A percentile compares a stretch with the other conserved stretches of the same genome.
Conservation (phyloP, 2,888 invertebrate species). For the Euclidia mi region DNA sequence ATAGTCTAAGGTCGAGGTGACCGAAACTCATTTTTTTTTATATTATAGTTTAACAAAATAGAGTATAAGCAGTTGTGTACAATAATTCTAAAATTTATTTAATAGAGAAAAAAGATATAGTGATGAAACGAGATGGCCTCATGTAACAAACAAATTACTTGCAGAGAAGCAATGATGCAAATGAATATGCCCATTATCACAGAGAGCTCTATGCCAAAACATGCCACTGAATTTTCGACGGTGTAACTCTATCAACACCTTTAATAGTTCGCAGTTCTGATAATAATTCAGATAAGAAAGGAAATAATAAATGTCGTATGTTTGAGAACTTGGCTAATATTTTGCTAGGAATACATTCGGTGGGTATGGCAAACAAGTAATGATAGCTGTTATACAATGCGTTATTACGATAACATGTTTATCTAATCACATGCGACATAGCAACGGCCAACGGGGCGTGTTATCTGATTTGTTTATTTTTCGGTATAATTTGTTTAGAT, state of each 20-base stretch:
- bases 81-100: no score
- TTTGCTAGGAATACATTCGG: background rate
- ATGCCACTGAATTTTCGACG: no score
- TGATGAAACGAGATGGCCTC: no score
- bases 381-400: constrained; percentile 1
- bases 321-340: background rate
- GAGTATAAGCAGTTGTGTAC: no score
- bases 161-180: no score
- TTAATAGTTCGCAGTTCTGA: constrained; percentile 1
- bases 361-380: constrained; percentile 12
- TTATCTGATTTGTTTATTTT: constrained; percentile 4
- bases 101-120: no score
- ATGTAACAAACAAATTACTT: no score
- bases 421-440: constrained; percentile 18
- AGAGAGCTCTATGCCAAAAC: no score
- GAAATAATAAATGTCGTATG: background rate
- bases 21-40: no score
- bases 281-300: background rate
- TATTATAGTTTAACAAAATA: no score
- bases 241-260: background rate
- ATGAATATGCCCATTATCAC: no score
- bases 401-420: constrained; percentile 16
- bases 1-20: no score
- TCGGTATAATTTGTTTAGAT: background rate
- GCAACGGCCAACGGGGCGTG: constrained; percentile 17